Base-by-base conservation (phyloP, 2,113 vertebrate genomes). In the Oophaga pumilio region DNA sequence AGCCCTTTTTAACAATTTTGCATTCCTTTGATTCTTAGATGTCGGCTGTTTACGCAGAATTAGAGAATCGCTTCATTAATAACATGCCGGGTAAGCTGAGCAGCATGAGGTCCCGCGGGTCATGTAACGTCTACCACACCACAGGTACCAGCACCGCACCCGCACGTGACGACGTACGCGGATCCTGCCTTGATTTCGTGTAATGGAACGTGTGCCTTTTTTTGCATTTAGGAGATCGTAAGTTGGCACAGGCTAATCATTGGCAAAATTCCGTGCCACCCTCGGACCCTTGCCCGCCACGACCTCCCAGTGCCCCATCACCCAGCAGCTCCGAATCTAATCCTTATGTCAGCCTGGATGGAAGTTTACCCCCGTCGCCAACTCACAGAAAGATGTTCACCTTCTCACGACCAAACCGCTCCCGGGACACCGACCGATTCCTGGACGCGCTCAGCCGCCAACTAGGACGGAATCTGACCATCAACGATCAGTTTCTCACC, bases 271-370 rank as follows among this genome's bases (percentile, higher is more conserved):
- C 97, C 74, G 93, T 92, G 0, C 94, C 95, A 74, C 92, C 95
- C 1, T 92, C 93, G 2, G 94, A 96, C n/a, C 94, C 95, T 83
- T 97, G 96, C 76, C 85, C 94, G 92, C 17, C 94, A 95, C 8
- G 95, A 92, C 20, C 92, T 95, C 87, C 95, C 95, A 6, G 92
- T n/a, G 91, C 95, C 86, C 95, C 96, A 1, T 97, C 96, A n/a
- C 98, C 97, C 24, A 96, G 95, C 95, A 98, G 97, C 87, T 94
- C 95, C 0, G 98, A 99, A 82, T 98, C 97, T 85, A 98, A 99
- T 91, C 98, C 98, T 2, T 99, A 99, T 0, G 96, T 98, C 86
- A 98, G 97, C 93, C 93, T 99, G 76, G 98, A 99, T 92, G 98
- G 97, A 93, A 96, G 95, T 92, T 96, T 97, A 0, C 95, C 95